Evolutionary conservation across 2,888 invertebrate genomes (phyloP).

Genomic region (Coelinius sp.): DNA sequence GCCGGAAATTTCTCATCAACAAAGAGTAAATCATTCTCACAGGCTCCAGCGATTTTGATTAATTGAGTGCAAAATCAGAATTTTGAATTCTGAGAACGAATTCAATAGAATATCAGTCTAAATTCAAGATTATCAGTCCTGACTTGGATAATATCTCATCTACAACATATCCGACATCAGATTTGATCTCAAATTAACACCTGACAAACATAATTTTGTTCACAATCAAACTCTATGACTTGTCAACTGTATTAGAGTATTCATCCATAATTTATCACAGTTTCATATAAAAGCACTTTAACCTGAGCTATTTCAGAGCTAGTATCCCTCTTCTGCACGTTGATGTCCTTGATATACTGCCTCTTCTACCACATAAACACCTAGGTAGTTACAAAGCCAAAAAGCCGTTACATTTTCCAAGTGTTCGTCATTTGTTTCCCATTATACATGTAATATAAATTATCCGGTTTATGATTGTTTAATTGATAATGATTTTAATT

Average conservation of each 20-base stretch:
- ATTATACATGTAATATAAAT: not conserved
- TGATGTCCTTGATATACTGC: constrained; percentile 24
- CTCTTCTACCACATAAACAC: constrained; percentile 12
- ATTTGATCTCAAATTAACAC: no score
- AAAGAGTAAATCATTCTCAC: constrained; percentile 7
- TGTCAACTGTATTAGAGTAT: no score
- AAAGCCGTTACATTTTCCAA: constrained; percentile 25
- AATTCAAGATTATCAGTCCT: not conserved
- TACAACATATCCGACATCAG: not conserved
- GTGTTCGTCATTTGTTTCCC: constrained; percentile 19
- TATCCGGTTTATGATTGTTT: not conserved
- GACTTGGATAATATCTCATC: no score
- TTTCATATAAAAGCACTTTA: constrained; percentile 57
- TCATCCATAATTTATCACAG: constrained; percentile 55
- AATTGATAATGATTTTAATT: not conserved
- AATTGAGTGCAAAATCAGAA: not conserved
- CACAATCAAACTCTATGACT: no score
- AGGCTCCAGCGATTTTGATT: not conserved
- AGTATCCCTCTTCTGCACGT: constrained; percentile 27
- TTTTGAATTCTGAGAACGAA: not conserved
- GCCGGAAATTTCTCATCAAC: constrained; percentile 28
- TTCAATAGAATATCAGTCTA: not conserved
- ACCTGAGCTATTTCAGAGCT: constrained; percentile 28
- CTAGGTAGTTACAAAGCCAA: constrained; percentile 11
- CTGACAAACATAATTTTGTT: not conserved